Conservation (phyloP, 2,797 vertebrate genomes). For the Platalea minor region DNA sequence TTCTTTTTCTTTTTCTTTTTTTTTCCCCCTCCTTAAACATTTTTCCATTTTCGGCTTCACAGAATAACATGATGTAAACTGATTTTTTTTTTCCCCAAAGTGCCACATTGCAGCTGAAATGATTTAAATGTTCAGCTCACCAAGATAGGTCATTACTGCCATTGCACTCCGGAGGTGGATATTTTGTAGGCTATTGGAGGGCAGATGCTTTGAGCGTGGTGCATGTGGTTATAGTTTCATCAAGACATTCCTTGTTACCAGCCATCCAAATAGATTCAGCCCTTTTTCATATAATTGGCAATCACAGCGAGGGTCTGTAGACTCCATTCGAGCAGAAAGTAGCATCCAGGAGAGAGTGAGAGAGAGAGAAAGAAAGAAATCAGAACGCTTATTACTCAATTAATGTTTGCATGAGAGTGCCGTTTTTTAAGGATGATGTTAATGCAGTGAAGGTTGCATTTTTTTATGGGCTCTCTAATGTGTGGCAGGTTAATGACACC, state of each 20-base stretch:
- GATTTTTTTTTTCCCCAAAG: not conserved
- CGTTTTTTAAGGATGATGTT: not conserved
- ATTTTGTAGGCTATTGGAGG: not conserved
- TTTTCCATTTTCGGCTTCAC: not conserved
- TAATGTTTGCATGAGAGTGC: not conserved
- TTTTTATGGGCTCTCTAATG: not conserved
- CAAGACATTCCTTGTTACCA: conserved; percentile 12
- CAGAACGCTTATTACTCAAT: conserved; percentile 12
- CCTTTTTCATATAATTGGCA: conserved; percentile 27
- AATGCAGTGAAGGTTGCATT: not conserved
- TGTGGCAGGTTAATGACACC: not conserved
- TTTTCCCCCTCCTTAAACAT: not conserved
- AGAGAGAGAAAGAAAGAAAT: not conserved
- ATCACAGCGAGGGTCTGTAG: conserved; percentile 24
- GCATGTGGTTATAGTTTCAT: not conserved
- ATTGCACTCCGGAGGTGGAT: not conserved
- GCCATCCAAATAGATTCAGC: conserved; percentile 1
- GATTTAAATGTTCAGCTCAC: not conserved
- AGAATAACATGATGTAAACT: not conserved
- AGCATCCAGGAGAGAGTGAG: not conserved
- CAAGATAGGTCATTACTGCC: not conserved
- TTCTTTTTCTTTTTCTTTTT: not conserved
- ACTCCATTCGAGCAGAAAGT: conserved; percentile 9
- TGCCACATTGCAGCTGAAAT: not conserved
- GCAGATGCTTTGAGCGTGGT: not conserved